Percentiles rank a stretch among this genome's conserved stretches.
Conservation (phyloP, 2,113 vertebrate species). For the Vulpes ferrilata region DNA sequence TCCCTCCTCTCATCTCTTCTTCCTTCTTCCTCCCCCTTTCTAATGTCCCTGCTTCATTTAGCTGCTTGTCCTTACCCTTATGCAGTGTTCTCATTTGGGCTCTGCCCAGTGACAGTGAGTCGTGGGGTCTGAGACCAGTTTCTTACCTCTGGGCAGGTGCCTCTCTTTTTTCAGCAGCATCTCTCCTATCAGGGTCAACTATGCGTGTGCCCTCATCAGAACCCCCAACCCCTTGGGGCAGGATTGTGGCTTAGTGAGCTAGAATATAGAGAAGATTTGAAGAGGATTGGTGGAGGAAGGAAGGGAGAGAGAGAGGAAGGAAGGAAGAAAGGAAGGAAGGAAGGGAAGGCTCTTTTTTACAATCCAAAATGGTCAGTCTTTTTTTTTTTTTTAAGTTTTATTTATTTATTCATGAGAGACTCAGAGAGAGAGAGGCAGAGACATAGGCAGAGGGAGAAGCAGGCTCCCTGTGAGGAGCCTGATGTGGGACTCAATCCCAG, state of each 20-base stretch:
- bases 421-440: too few species aligned
- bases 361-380: neutral
- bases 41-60: neutral
- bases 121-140: neutral
- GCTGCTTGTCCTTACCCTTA: neutral
- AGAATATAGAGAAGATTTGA: neutral
- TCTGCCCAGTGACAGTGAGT: neutral
- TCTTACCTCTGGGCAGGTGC: neutral
- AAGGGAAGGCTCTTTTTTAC: neutral
- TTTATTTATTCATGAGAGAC: too few species aligned
- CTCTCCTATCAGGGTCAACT: neutral
- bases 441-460: too few species aligned
- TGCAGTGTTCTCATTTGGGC: neutral
- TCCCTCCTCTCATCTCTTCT: neutral
- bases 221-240: neutral
- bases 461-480: too few species aligned
- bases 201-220: neutral
- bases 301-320: neutral
- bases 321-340: neutral
- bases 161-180: neutral
- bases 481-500: too few species aligned
- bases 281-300: neutral
- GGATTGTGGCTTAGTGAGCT: neutral
- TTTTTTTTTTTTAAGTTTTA: neutral
- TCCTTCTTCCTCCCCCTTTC: neutral